Conservation (phyloP, 1,140 invertebrate genomes). For the Drosophila pachea region DNA sequence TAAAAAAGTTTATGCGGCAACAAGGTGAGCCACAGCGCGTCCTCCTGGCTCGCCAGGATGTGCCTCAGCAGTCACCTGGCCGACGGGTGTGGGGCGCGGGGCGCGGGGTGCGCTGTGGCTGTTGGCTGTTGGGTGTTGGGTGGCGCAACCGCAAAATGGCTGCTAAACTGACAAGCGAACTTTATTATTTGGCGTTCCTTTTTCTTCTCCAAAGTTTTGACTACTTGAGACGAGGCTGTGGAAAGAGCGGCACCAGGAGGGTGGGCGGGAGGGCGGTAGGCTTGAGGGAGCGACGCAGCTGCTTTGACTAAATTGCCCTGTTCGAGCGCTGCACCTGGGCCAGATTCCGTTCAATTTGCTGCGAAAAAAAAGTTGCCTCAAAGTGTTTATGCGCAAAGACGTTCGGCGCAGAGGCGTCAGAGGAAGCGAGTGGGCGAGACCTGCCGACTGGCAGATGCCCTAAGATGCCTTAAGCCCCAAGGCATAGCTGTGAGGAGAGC, state of each 20-base stretch:
- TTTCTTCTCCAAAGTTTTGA: conserved; percentile 13
- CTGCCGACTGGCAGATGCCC: neutral
- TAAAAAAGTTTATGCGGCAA: conserved; percentile 76
- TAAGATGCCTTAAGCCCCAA: no score
- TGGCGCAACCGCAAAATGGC: conserved; percentile 77
- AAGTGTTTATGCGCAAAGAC: conserved; percentile 75
- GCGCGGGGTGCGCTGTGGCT: no score
- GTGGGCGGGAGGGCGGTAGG: no score
- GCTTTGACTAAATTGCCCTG: conserved; percentile 62
- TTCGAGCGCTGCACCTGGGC: conserved; percentile 16
- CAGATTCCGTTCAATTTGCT: conserved; percentile 64
- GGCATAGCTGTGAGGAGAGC: no score
- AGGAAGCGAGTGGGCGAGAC: neutral
- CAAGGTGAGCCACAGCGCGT: conserved; percentile 50
- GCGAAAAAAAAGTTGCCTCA: conserved; percentile 56
- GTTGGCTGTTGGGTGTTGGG: conserved; percentile 45
- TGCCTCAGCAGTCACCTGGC: no score
- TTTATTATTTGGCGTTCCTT: conserved; percentile 70
- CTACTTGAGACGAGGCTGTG: neutral
- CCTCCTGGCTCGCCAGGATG: conserved; percentile 68
- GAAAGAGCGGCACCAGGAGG: no score
- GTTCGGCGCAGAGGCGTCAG: conserved; percentile 24
- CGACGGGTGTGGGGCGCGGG: no score
- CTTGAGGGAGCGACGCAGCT: conserved; percentile 53
- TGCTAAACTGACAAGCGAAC: conserved; percentile 79